Evolutionary conservation across 2,113 vertebrate species (phyloP).

Genomic region (Ploceus nigricollis): DNA sequence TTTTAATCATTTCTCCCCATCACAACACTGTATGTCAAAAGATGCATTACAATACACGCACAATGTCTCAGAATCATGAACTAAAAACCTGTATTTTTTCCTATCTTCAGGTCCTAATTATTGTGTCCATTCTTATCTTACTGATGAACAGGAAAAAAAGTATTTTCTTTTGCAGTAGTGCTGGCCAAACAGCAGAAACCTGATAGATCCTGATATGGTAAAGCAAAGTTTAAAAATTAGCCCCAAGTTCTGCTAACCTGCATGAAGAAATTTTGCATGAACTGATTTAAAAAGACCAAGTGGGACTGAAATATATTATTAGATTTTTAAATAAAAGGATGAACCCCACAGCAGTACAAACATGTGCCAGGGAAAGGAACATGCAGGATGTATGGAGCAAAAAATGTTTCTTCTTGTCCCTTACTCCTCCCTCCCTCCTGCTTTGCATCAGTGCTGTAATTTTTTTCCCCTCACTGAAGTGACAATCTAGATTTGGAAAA

Average conservation of each 20-base stretch:
- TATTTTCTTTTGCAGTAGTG: background rate
- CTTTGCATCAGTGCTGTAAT: background rate
- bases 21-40: background rate
- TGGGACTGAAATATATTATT: background rate
- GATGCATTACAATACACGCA: background rate
- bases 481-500: background rate
- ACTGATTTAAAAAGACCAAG: background rate
- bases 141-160: background rate
- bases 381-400: background rate
- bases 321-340: background rate
- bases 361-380: background rate
- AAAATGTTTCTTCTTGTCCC: background rate
- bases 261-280: background rate
- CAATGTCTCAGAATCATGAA: background rate
- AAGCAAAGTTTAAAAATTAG: background rate
- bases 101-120: background rate
- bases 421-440: background rate
- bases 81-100: background rate
- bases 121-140: background rate
- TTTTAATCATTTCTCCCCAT: background rate
- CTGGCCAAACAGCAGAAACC: background rate
- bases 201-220: background rate
- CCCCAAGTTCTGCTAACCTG: background rate
- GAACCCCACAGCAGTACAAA: background rate
- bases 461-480: background rate